Percentiles rank a stretch among this genome's conserved stretches.
These are phyloP conservation scores for Myotis yumanensis DNA, from an alignment of 2,113 vertebrate species.

Conservation along the genomic window DNA sequence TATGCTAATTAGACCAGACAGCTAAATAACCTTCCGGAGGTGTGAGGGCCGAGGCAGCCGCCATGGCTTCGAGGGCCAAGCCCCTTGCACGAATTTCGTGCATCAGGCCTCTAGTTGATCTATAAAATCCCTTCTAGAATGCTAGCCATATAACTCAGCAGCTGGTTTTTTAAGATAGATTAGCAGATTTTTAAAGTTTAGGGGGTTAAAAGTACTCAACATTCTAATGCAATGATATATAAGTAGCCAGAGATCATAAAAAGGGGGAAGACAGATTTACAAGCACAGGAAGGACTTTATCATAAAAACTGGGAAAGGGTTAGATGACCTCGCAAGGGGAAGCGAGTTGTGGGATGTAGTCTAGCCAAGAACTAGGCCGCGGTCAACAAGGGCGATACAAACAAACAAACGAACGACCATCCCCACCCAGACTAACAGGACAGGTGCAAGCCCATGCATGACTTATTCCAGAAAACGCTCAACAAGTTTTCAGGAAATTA, in stretches of 20 bases:
- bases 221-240: neutral
- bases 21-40: too few species aligned
- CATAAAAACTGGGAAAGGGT: neutral
- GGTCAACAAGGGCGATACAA: neutral
- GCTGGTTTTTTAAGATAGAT: neutral
- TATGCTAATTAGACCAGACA: too few species aligned
- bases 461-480: neutral
- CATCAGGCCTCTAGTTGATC: neutral
- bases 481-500: neutral
- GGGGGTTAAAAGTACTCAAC: neutral
- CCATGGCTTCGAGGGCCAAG: too few species aligned
- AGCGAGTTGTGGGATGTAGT: neutral
- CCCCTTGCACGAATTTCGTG: too few species aligned
- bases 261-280: neutral
- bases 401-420: neutral
- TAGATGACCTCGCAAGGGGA: neutral
- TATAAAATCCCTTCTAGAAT: slow-evolving; percentile 18
- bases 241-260: neutral
- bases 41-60: too few species aligned
- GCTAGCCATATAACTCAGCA: slow-evolving; percentile 1
- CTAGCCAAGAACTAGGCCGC: neutral
- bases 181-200: neutral
- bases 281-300: neutral
- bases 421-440: neutral
- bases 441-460: accelerated